Base-by-base conservation (phyloP, 2,113 vertebrate genomes). In the Nycticorax nycticorax region DNA sequence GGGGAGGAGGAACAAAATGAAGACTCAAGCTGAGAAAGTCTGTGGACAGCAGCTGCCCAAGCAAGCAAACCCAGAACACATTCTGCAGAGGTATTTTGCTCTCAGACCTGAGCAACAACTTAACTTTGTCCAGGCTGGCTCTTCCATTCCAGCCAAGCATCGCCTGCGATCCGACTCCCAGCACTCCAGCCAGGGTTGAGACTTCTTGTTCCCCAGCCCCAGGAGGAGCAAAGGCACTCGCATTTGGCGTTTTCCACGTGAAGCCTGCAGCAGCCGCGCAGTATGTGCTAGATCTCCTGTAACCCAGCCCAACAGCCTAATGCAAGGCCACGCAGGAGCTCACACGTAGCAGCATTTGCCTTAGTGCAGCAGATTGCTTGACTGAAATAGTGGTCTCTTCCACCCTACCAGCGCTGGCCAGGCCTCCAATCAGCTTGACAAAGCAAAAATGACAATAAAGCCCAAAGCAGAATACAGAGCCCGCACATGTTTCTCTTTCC, bases 391-490 rank as follows among this genome's bases (percentile, higher is more conserved):
- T 72, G 78, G 57, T 22, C 37, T 57, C 32, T 55, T 55, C 60
- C 67, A 57, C 47, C 20, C 23, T 3, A 27, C 35, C 76, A 48
- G 52, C 78, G 74, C 82, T 47, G 33, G 53, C 39, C 72, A 71
- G 59, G 63, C 39, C 72, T 85, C 32, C 27, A 20, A 48, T 52
- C 68, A 85, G 68, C 92, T 93, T 95, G 60, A 33, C 71, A 57
- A 75, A 78, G 69, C 80, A 60, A 68, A 85, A 84, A 11, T 12
- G 3, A 63, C 68, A 97, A 96, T 96, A 97, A 96, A 97, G 69
- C 30, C 73, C 73, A 45, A 60, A 95, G 80, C 92, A 93, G 69
- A 97, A 91, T 10, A 6, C 0, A 64, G 64, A 85, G 84, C 60
- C 86, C 81, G 41, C 86, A 81, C 1, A 35, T 64, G 88, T 94